Base-by-base conservation (phyloP, 2,113 vertebrate species). In the Jaculus jaculus region DNA sequence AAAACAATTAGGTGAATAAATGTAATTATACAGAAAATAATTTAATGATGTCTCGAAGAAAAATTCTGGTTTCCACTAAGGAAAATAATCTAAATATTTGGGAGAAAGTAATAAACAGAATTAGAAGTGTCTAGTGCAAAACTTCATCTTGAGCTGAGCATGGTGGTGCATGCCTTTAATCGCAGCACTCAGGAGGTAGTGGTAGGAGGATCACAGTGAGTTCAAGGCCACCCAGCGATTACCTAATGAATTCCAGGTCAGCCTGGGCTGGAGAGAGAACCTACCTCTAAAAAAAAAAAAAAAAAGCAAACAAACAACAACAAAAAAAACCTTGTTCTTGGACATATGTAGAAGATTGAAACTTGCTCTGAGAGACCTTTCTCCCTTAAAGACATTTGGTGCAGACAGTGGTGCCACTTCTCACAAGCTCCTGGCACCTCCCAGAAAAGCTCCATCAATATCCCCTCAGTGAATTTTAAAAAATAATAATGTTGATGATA, bases 1-100 rank as follows among this genome's bases (percentile, higher is more conserved):
- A 74, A 75, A 84, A 80, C 80, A 85, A 77, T 92, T 81, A 90
- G 87, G 6, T 82, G 30, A 94, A 39, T 71, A n/a, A 51, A 71
- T 74, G 21, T 91, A 60, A 75, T 71, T 92, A 51, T 66, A 61
- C n/a, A 81, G 28, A 24, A 84, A 73, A 24, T n/a, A 72, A 82
- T 88, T 85, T n/a, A 47, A 23, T 42, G 68, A 23, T 74, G 23
- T 42, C n/a, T 32, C 51, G 2, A 89, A 86, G 32, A 73, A 47
- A 94, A 82, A 21, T 82, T 80, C 69, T 90, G 18, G 12, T 84
- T 94, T 74, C 7, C 15, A 85, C 17, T 11, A 84, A 66, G 12
- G 15, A 1, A 6, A 81, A 77, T 66, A 78, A 71, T 79, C 37
- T 94, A 77, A 90, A 37, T 54, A 84, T 75, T 32, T 87, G 90